A percentile compares a stretch with the other conserved stretches of the same genome.
Conservation (phyloP, 2,113 vertebrate genomes). For the Pipra filicauda region DNA sequence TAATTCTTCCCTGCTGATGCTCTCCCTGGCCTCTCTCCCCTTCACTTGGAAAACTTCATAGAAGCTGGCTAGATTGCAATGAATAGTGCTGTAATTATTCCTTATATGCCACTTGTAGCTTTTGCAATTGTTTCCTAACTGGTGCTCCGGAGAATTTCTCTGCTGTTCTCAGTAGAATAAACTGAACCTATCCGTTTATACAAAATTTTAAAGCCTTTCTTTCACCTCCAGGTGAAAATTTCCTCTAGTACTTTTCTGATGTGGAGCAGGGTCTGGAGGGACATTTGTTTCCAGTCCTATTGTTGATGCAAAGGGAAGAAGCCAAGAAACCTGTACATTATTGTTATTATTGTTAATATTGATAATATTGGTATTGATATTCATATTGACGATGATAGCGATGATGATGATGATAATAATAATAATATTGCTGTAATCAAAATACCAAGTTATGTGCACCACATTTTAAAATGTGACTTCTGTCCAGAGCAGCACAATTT, state of each 20-base stretch:
- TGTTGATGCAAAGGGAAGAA: neutral
- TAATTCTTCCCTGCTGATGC: slow-evolving; percentile 6
- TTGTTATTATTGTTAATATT: neutral
- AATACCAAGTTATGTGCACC: neutral
- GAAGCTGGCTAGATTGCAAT: neutral
- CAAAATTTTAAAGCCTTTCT: neutral
- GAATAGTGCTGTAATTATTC: neutral
- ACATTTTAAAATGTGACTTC: neutral
- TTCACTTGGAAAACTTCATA: neutral
- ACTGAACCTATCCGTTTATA: neutral
- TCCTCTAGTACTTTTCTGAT: neutral
- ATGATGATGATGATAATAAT: neutral
- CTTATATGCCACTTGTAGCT: neutral
- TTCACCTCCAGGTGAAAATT: neutral
- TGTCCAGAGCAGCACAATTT: neutral
- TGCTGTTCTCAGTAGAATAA: neutral
- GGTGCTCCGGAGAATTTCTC: neutral
- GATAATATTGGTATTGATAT: neutral
- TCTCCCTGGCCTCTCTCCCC: neutral
- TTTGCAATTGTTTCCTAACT: neutral
- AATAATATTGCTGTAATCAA: neutral
- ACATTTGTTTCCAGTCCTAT: neutral
- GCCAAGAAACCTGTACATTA: neutral
- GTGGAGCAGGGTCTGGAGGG: neutral
- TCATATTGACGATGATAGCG: neutral